Base-by-base conservation (phyloP, 2,888 invertebrate species). In the Stenchaetothrips biformis region DNA sequence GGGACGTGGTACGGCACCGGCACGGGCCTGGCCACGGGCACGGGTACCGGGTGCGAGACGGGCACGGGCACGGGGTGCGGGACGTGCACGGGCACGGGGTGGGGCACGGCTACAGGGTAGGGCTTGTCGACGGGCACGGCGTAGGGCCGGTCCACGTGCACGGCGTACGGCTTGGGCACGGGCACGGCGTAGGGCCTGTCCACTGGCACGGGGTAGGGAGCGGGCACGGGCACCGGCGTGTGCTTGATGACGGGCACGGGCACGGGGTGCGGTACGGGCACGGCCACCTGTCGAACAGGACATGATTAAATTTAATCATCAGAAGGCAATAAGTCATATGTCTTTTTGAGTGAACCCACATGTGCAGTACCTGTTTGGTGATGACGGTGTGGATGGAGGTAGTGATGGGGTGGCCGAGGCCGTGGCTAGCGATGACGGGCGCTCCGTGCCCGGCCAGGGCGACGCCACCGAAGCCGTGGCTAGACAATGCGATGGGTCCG, bases 241-340 rank as follows among this genome's bases (percentile, higher is more conserved):
- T 74, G 67, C 8, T 25, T 74, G 67, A 74, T 74, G 67, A 74
- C 67, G 67, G 67, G 67, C 4, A 74, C 67, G 9, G 67, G 67
- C 67, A 74, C 67, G 21, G 67, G 67, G 67, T 74, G 67, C 21
- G 67, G 67, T 9, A 74, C 67, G 67, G 67, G 67, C 67, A 74
- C 67, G 8, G 67, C 21, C 67, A 74, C 67, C 67, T 74, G 67
- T 4, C 53, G 53, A 53, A 13, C 37, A 53, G 0, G 53, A 53
- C 3, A 53, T 11, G 16, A 49, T 49, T 49, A 16, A 53, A 53
- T 53, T 53, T 9, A 53, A 53, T 1, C 37, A 37, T 37, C 4
- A 4, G 4, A 37, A 37, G 4, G 4, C 1, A 37, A 37, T 37
- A 37, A 49, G 2, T 18, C 13, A 1, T 53, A 53, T 53, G 37